Conservation (phyloP, 2,113 vertebrate genomes). For the Jacana jacana region DNA sequence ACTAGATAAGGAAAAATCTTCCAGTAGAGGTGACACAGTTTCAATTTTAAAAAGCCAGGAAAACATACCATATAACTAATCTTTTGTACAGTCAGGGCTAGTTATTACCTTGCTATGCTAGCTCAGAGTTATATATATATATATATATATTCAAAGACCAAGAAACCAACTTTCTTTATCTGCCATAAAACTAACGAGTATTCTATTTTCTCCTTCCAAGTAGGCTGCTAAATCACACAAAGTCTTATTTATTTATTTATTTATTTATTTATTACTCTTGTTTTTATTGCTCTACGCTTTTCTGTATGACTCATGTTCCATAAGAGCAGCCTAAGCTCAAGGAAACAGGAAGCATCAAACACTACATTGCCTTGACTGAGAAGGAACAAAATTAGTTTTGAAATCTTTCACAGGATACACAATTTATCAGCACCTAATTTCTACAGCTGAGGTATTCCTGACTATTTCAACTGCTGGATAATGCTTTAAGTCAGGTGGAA, state of each 20-base stretch:
- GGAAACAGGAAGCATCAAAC: neutral
- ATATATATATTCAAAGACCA: neutral
- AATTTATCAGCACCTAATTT: neutral
- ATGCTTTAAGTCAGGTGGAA: conserved; percentile 16
- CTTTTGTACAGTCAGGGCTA: neutral
- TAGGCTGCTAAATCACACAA: neutral
- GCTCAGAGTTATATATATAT: neutral
- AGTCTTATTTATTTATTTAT: neutral
- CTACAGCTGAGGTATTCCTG: neutral
- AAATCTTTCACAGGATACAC: neutral
- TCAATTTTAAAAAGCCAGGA: neutral
- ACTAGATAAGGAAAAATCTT: neutral
- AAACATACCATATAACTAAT: neutral
- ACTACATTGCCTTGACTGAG: neutral
- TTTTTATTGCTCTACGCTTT: neutral
- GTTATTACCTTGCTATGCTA: neutral
- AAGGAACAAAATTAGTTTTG: neutral
- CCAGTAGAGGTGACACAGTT: neutral
- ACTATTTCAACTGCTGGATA: neutral
- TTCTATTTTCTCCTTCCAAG: neutral
- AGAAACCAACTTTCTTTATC: neutral
- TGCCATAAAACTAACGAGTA: neutral
- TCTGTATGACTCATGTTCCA: neutral
- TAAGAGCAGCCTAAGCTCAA: neutral
- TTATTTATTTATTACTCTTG: neutral